These are phyloP conservation scores for Limnothrissa miodon DNA, from an alignment of 2,113 vertebrate species.

Conservation along the genomic window DNA sequence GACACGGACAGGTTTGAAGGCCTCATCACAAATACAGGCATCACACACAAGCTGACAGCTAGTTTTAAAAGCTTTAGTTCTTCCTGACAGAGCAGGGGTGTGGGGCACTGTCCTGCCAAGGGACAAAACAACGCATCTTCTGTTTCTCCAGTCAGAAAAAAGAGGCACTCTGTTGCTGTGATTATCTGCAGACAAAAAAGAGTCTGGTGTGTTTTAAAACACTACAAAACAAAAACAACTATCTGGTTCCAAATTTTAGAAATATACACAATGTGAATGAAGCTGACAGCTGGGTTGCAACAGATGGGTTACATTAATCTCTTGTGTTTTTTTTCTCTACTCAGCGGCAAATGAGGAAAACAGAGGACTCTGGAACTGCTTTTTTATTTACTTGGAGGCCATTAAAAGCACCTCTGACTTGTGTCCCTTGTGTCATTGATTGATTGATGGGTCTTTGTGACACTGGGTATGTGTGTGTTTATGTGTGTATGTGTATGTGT, in stretches of 20 bases:
- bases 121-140: background rate
- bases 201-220: constrained; percentile 1
- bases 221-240: constrained; percentile 32
- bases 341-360: constrained; percentile 39
- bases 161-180: background rate
- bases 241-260: constrained; percentile 14
- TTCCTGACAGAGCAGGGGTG: background rate
- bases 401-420: constrained; percentile 44
- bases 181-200: background rate
- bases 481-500: background rate
- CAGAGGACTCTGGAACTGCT: constrained; percentile 34
- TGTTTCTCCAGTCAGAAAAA: constrained; percentile 8
- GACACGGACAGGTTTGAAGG: background rate
- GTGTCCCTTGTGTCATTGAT: constrained; percentile 17
- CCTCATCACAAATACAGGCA: background rate
- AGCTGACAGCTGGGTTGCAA: constrained; percentile 33
- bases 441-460: constrained; percentile 30
- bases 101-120: background rate
- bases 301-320: constrained; percentile 58
- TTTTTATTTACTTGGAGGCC: constrained; percentile 49
- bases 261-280: constrained; percentile 26
- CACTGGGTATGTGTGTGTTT: background rate
- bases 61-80: background rate
- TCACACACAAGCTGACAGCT: background rate
- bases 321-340: constrained; percentile 34